Base-by-base conservation (phyloP, 2,888 invertebrate genomes). In the Gymnosoma rotundatum region DNA sequence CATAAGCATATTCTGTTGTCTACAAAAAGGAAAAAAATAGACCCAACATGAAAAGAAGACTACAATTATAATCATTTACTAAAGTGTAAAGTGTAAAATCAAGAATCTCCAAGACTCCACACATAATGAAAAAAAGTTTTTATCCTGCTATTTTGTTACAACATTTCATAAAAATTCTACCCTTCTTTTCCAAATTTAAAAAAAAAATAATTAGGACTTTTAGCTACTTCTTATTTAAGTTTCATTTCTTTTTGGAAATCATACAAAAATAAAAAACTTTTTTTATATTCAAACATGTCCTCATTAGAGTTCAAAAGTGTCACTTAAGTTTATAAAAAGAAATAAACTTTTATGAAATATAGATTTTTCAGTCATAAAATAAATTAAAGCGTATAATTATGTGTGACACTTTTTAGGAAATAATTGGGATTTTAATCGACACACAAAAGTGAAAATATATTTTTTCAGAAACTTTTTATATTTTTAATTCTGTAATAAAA, bases 291-390 rank as follows among this genome's bases (percentile, higher is more conserved):
- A 4, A n/a, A 52, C 36, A 18, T 69, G 76, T n/a, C 60, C 76
- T 78, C 60, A 78, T 69, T 78, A 78, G 52, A 78, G 69, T 78
- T 69, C 42, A 54, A 78, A 60, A 78, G 18, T n/a, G 61, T 18
- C 60, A 18, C 42, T 69, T 32, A 69, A 61, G 20, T 69, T 16
- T 16, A 2, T 2, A 36, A 42, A 4, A 56, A 45, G 18, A 50
- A 45, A 38, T 20, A 38, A 64, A 38, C 32, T 58, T 75, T 50
- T 75, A 1, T 66, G 7, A 56, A 54, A 48, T 36, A 50, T 60
- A 60, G 21, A 38, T 69, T 32, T 76, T 76, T 60, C 12, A 50
- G 18, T 9, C 21, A 25, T 45, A 50, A 50, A 18, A 5, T 50
- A 48, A 48, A 1, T 48, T 48, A 14, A n/a, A 42, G 12, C 10